These are phyloP conservation scores for Malurus cyaneus DNA, from an alignment of 2,113 vertebrate species.

Conservation along the genomic window DNA sequence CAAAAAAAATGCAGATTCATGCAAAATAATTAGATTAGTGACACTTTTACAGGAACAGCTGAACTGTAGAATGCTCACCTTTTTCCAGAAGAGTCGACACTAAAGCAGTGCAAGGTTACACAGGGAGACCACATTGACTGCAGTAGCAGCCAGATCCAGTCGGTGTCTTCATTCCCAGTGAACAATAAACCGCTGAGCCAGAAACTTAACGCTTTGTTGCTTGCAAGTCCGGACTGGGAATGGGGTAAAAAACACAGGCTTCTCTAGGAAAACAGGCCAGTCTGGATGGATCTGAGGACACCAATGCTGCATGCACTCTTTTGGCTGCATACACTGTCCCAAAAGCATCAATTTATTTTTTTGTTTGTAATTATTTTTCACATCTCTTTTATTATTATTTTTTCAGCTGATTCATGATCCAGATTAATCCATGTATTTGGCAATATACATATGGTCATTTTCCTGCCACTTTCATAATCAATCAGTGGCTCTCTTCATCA, in stretches of 20 bases:
- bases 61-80: constrained; percentile 10
- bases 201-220: constrained; percentile 41
- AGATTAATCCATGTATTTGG: background rate
- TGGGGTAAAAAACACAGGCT: background rate
- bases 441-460: background rate
- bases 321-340: background rate
- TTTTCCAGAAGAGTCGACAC: constrained; percentile 21
- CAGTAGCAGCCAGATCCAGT: constrained; percentile 28
- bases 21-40: background rate
- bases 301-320: background rate
- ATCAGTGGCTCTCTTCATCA: background rate
- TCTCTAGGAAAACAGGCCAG: background rate
- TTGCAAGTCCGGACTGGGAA: background rate
- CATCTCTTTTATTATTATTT: background rate
- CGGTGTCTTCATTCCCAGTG: constrained; percentile 20
- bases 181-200: constrained; percentile 37
- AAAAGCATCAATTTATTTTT: rapidly evolving
- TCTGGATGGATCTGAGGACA: background rate
- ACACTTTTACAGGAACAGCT: background rate
- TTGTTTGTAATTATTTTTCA: background rate
- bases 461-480: background rate
- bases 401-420: background rate
- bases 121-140: background rate
- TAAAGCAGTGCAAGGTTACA: constrained; percentile 46
- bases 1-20: background rate